Conservation (phyloP, 2,888 invertebrate genomes). For the Patella depressa region DNA sequence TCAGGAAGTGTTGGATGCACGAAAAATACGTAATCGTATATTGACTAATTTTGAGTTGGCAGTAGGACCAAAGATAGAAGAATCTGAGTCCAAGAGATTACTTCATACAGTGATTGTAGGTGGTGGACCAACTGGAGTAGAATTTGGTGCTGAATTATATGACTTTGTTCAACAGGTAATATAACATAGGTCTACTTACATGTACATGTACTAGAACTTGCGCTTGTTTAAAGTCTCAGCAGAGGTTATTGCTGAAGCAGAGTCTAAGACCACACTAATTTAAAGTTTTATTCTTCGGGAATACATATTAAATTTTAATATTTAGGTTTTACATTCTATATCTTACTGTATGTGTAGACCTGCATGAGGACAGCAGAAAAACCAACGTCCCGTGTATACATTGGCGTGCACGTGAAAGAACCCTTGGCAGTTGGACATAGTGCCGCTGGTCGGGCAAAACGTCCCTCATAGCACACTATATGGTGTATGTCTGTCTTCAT, state of each 20-base stretch:
- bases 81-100: constrained; percentile 63
- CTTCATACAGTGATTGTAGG: constrained; percentile 72
- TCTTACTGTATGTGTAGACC: not conserved
- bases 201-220: no score
- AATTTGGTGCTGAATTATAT: constrained; percentile 72
- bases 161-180: constrained; percentile 70
- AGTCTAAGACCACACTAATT: not conserved
- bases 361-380: no score
- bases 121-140: constrained; percentile 73
- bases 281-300: not conserved
- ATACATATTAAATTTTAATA: not conserved
- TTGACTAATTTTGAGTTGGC: constrained; percentile 70
- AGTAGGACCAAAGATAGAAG: constrained; percentile 61
- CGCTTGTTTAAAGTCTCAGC: no score
- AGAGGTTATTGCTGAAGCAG: not conserved
- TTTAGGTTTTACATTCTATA: not conserved
- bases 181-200: not conserved
- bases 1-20: constrained; percentile 71
- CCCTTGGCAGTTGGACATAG: no score
- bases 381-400: not conserved
- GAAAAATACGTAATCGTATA: constrained; percentile 67
- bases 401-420: no score
- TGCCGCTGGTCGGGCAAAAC: no score
- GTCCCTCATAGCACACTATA: no score
- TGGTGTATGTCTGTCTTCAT: no score